Base-by-base conservation (phyloP, 2,113 vertebrate species). In the Xyliphius kryptos region DNA sequence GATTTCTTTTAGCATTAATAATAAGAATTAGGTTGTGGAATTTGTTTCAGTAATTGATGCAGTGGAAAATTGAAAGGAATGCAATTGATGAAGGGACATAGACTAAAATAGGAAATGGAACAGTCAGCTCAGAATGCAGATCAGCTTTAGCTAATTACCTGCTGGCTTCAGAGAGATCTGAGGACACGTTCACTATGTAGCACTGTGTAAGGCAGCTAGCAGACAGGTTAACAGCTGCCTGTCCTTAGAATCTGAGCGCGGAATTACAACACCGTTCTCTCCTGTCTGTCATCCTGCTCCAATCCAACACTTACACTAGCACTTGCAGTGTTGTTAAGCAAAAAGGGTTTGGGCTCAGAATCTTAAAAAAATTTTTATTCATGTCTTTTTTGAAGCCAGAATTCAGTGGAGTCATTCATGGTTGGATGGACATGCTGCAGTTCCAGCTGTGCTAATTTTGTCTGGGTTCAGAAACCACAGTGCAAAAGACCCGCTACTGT, bases 121-220 rank as follows among this genome's bases (percentile, higher is more conserved):
- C 15, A 40, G 15, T 48, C 20, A 47, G 13, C 48, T 56, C 10
- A 11, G 46, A 56, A 26, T 26, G 26, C 12, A 37, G 47, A 14
- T 13, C 22, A 41, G 43, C 46, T 51, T 55, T 37, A 57, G 40
- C 56, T 22, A 56, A 60, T 55, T 46, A 55, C n/a, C 9, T 20
- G 8, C 21, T 36, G 43, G 36, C 41, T 20, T 20, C 11, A 15
- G 51, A 44, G 44, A 64, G 43, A 61, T 64, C 61, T 58, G 50
- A 44, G 48, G 43, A 62, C 54, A 63, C 51, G 65, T 68, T 71
- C 53, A 15, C 43, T 32, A 43, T 52, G 19, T 47, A 41, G 13
- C 40, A 32, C 26, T 16, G 58, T 63, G 50, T 56, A 41, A 60
- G 52, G 58, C 68, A 77, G 67, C 68, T 75, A 65, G 19, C 60